Evolutionary conservation across 2,888 invertebrate genomes (phyloP), one percentile per base, ranked within the genome.

Genomic region (Abrostola triplasia): DNA sequence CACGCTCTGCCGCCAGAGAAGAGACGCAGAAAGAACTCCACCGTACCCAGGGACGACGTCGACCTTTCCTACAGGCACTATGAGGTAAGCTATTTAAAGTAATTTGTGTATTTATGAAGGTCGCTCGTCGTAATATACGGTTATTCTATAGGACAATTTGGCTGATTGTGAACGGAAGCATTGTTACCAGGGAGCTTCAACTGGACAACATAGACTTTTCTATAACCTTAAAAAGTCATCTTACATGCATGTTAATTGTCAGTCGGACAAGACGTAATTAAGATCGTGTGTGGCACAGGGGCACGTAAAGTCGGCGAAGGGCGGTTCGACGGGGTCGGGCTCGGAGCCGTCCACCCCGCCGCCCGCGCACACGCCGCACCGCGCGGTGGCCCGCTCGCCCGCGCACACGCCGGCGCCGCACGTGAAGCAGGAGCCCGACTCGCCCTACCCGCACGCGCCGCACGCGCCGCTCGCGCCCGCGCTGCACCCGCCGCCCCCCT

Each of bases 311-410:
- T 66, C 70, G 0, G 88, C 81, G 63, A 93, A 94, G 82, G 82
- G 87, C 52, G 92, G 93, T 2, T 92, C 93, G 54, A 91, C 91
- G 79, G 94, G 93, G 13, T 93, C 92, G 4, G 92, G 96, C 71
- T 93, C 93, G 79, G 94, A 93, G 90, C 92, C 92, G 81, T 92
- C 92, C 73, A 93, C 93, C 76, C 95, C 94, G 79, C 95, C 93
- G 83, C 94, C 94, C 51, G 94, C 95, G 84, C 94, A 94, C 87
- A 79, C 90, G 74, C 81, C 87, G 77, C 84, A 77, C 66, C 90
- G 92, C 67, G 79, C 79, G 62, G 76, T 86, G 55, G 78, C 84
- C 38, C 90, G 89, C 77, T 86, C 90, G 72, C 96, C 89, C 90
- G 95, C 93, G 91, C 96, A 95, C 85, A 76, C 87, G 67, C 88